phyloP scores from a whole-genome alignment of 1,140 invertebrate genomes.

The Megalonaias nervosa region DNA sequence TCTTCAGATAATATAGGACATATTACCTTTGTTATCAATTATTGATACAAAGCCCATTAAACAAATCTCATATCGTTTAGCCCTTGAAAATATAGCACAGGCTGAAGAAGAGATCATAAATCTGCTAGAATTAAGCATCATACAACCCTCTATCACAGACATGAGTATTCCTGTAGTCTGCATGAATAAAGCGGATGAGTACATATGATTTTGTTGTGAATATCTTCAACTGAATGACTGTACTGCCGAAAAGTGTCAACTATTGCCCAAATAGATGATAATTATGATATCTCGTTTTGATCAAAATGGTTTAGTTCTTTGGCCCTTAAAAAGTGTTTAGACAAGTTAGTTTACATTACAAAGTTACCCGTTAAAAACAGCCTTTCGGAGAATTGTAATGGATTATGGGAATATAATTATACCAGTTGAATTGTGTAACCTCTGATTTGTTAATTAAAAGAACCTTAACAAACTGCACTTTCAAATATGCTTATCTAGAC shows the following conservation, averaged over 20 bases:
- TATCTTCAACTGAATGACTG: slow-evolving; percentile 61
- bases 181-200: slow-evolving; percentile 71
- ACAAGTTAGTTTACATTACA: no score
- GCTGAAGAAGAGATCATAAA: slow-evolving; percentile 14
- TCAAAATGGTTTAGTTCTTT: slow-evolving; percentile 10
- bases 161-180: slow-evolving; percentile 74
- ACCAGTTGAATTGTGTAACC: no score
- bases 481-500: no score
- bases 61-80: slow-evolving; percentile 1
- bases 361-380: no score
- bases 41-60: slow-evolving; percentile 24
- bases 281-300: slow-evolving; percentile 10
- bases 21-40: slow-evolving; percentile 12
- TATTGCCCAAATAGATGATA: slow-evolving; percentile 24
- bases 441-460: no score
- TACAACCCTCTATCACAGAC: slow-evolving; percentile 64
- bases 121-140: slow-evolving; percentile 40
- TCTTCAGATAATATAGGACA: slow-evolving; percentile 14
- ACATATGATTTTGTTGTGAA: slow-evolving; percentile 73
- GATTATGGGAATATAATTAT: no score
- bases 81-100: slow-evolving; percentile 5
- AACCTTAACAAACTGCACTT: no score
- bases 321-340: slow-evolving; percentile 12
- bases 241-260: slow-evolving; percentile 27
- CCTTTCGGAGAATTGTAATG: no score